Evolutionary conservation across 2,797 vertebrate genomes (phyloP).

Genomic region (Platyrinchus mystaceus): DNA sequence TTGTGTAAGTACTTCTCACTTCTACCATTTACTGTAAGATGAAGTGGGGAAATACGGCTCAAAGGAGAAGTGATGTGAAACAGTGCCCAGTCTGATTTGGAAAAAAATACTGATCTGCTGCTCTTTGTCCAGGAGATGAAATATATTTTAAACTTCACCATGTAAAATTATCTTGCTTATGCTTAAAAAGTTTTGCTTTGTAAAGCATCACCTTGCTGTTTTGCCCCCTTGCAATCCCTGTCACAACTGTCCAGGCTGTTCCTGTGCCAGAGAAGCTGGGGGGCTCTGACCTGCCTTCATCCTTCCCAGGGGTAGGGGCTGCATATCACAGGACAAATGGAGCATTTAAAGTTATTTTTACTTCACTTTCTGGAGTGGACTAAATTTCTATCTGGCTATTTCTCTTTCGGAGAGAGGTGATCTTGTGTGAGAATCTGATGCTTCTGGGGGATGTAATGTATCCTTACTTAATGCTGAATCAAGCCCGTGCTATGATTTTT

Average conservation of each 20-base stretch:
- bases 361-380: not conserved
- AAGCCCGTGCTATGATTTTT: not conserved
- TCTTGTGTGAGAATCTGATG: not conserved
- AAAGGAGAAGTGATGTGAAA: constrained; percentile 9
- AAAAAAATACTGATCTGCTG: not conserved
- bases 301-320: not conserved
- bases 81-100: accelerated
- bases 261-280: not conserved
- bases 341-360: not conserved
- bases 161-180: not conserved
- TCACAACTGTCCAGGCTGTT: accelerated
- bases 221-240: accelerated
- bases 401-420: not conserved
- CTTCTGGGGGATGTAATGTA: accelerated
- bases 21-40: not conserved
- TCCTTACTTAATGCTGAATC: not conserved
- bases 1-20: not conserved
- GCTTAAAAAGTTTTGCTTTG: not conserved
- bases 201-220: not conserved
- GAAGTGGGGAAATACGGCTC: not conserved
- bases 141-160: not conserved
- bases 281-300: not conserved
- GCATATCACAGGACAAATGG: accelerated
- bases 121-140: not conserved
- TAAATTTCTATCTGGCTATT: not conserved